Evolutionary conservation across 2,888 invertebrate genomes (phyloP).

Genomic region (Caenorhabditis imperialis): DNA sequence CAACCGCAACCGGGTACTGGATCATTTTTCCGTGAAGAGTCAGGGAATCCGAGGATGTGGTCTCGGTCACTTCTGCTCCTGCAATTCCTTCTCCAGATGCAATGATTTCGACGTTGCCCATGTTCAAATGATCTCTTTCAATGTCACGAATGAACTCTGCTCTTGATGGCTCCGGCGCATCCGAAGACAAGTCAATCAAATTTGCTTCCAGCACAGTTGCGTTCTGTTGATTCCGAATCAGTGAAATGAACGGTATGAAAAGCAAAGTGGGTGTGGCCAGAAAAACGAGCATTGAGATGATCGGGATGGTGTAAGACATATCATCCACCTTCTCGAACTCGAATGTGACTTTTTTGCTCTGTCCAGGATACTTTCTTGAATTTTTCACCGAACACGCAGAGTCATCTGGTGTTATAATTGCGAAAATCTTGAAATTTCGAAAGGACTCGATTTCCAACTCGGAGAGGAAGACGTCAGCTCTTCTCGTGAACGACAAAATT

Average conservation of each 20-base stretch:
- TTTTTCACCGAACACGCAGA: slow-evolving; percentile 12
- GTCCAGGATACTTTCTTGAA: slow-evolving; percentile 10
- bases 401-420: slow-evolving; percentile 31
- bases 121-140: not conserved
- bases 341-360: slow-evolving; percentile 23
- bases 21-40: slow-evolving; percentile 27
- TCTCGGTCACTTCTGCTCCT: not conserved
- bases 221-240: no score
- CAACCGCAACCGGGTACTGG: slow-evolving; percentile 29
- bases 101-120: not conserved
- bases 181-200: slow-evolving; percentile 1
- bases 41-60: slow-evolving; percentile 13
- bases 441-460: slow-evolving; percentile 12
- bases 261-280: not conserved
- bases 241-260: not conserved
- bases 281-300: slow-evolving; percentile 15
- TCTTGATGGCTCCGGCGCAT: not conserved
- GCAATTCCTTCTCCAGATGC: no score
- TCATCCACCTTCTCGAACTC: slow-evolving; percentile 30
- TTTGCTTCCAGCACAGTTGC: not conserved
- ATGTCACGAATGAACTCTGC: no score
- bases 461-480: slow-evolving; percentile 42
- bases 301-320: slow-evolving; percentile 11
- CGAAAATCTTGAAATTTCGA: slow-evolving; percentile 23
- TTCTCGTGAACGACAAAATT: slow-evolving; percentile 15